phyloP scores from a whole-genome alignment of 1,140 invertebrate genomes.

The Triops cancriformis region DNA sequence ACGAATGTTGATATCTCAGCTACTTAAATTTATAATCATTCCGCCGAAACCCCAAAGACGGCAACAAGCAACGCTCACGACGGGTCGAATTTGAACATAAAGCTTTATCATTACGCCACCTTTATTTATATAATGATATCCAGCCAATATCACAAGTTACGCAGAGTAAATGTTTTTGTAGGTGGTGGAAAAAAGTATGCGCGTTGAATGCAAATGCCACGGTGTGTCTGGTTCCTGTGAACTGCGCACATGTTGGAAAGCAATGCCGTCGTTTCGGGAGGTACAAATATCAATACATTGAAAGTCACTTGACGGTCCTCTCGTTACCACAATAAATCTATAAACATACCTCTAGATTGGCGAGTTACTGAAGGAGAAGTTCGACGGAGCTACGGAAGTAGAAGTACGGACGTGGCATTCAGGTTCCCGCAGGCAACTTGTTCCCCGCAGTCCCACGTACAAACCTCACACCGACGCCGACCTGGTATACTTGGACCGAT shows the following conservation, averaged over 20 bases:
- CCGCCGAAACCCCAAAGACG: too few species aligned
- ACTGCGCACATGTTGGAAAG: constrained; percentile 45
- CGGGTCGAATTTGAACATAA: too few species aligned
- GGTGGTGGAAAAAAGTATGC: constrained; percentile 38
- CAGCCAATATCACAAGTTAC: background rate
- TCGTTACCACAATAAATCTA: background rate
- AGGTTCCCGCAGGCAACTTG: constrained; percentile 34
- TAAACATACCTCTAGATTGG: constrained; percentile 36
- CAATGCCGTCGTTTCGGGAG: constrained; percentile 44
- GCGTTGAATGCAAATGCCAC: constrained; percentile 46
- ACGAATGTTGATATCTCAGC: too few species aligned
- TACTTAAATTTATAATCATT: too few species aligned
- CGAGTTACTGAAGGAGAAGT: constrained; percentile 39
- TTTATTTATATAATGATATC: too few species aligned
- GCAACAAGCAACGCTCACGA: too few species aligned
- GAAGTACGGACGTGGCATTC: constrained; percentile 30
- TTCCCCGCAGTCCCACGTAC: constrained; percentile 34
- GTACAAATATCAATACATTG: constrained; percentile 34
- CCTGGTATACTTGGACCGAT: constrained; percentile 42
- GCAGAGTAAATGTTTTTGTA: constrained; percentile 24
- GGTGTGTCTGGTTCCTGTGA: constrained; percentile 47
- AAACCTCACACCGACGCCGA: constrained; percentile 39
- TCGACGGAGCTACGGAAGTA: constrained; percentile 41
- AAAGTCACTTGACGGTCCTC: background rate
- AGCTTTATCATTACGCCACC: too few species aligned